phyloP scores from a whole-genome alignment of 2,888 invertebrate genomes.

The Rhagonycha lutea region DNA sequence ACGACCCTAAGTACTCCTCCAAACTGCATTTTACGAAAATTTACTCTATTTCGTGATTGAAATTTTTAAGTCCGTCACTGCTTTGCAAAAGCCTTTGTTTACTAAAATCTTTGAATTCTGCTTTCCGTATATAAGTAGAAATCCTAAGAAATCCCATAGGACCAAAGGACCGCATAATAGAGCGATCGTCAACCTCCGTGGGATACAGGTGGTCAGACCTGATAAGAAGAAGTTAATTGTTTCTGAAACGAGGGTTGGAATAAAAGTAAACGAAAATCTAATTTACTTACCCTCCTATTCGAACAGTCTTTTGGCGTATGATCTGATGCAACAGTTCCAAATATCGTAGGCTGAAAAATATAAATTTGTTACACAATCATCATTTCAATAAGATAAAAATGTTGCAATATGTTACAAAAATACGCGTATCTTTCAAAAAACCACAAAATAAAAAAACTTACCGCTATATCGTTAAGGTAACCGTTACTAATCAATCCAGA shows the following conservation, averaged over 20 bases:
- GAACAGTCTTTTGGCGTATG: conserved; percentile 65
- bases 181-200: not conserved
- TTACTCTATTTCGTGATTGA: no score
- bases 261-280: conserved; percentile 25
- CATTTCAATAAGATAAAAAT: not conserved
- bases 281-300: conserved; percentile 62
- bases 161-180: not conserved
- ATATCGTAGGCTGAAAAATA: conserved; percentile 64
- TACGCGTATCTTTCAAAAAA: not conserved
- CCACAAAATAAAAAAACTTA: conserved; percentile 24
- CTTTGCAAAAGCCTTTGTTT: no score
- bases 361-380: conserved; percentile 13
- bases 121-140: not conserved
- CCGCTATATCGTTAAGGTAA: conserved; percentile 38
- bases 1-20: no score
- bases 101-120: not conserved
- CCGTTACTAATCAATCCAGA: conserved; percentile 44
- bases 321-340: conserved; percentile 66
- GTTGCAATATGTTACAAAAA: conserved; percentile 22
- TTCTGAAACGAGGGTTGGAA: not conserved
- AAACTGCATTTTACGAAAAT: no score
- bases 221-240: not conserved
- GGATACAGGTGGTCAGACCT: not conserved
- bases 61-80: no score
- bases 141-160: not conserved